phyloP scores from a whole-genome alignment of 2,113 vertebrate species.

The Ictalurus punctatus region DNA sequence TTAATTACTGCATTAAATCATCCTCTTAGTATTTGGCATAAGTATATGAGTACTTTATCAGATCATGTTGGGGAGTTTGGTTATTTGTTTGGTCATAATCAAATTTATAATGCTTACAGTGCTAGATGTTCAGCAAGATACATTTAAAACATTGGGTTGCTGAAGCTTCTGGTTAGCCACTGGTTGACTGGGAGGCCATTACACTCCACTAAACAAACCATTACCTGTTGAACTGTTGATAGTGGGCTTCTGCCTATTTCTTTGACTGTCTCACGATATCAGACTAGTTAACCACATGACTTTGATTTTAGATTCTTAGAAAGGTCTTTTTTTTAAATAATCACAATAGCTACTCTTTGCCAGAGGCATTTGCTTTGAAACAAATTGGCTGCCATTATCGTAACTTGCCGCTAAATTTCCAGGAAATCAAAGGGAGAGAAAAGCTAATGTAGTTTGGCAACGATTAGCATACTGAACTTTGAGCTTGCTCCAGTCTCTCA shows the following conservation, averaged over 20 bases:
- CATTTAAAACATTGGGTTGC: neutral
- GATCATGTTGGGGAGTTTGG: neutral
- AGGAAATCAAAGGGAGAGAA: conserved; percentile 48
- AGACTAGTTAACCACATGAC: conserved; percentile 26
- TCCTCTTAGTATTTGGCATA: neutral
- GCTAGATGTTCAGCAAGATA: neutral
- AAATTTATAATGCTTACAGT: neutral
- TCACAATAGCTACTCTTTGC: conserved; percentile 31
- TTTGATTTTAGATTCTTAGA: conserved; percentile 23
- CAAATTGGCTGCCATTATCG: conserved; percentile 47
- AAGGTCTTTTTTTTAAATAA: conserved; percentile 33
- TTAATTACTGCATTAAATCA: neutral
- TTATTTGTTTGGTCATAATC: neutral
- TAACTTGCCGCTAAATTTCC: conserved; percentile 43
- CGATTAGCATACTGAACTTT: conserved; percentile 52
- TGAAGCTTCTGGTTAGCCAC: neutral
- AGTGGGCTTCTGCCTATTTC: neutral
- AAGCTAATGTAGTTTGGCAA: conserved; percentile 50
- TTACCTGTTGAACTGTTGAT: conserved; percentile 28
- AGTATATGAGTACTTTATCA: neutral
- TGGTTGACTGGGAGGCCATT: conserved; percentile 21
- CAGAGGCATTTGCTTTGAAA: conserved; percentile 51
- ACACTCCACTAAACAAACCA: conserved; percentile 36
- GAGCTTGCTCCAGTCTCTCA: conserved; percentile 47
- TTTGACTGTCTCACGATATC: neutral